A percentile compares a stretch with the other conserved stretches of the same genome.
These are phyloP conservation scores for Leptopilina boulardi DNA, from an alignment of 1,140 invertebrate species.

Conservation along the genomic window DNA sequence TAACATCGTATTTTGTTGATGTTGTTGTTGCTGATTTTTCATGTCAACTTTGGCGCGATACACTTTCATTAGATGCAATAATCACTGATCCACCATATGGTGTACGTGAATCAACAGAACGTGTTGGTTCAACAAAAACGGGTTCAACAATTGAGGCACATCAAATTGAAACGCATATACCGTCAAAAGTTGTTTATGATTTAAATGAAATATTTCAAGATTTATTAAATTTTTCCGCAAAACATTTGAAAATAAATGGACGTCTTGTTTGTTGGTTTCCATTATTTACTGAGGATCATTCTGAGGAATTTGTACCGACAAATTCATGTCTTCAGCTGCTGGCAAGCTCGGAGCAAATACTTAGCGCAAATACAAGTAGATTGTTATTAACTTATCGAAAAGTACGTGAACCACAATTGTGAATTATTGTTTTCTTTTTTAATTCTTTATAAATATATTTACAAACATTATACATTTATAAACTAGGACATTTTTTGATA, in stretches of 20 bases:
- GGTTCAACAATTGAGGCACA: constrained; percentile 81
- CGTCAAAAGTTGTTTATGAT: constrained; percentile 91
- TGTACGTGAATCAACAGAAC: constrained; percentile 92
- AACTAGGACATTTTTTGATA: not conserved
- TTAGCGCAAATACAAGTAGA: constrained; percentile 87
- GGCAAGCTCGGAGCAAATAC: constrained; percentile 90
- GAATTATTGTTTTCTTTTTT: not conserved
- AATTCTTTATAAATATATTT: too few species aligned
- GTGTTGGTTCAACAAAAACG: constrained; percentile 83
- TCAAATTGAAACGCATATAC: constrained; percentile 82
- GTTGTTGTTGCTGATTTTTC: constrained; percentile 94
- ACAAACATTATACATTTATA: too few species aligned
- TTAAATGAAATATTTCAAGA: constrained; percentile 89
- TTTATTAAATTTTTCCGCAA: constrained; percentile 88
- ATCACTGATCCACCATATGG: constrained; percentile 98
- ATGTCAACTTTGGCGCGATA: constrained; percentile 84
- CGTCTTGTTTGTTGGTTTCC: constrained; percentile 95
- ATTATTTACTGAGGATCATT: constrained; percentile 86
- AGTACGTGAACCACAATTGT: constrained; percentile 75
- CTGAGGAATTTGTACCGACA: constrained; percentile 83
- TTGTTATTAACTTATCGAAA: constrained; percentile 93
- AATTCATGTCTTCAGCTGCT: constrained; percentile 88
- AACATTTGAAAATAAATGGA: constrained; percentile 85
- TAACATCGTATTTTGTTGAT: constrained; percentile 87
- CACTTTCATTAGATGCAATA: constrained; percentile 88